Evolutionary conservation across 1,140 invertebrate species (phyloP).

Genomic region (Latrodectus geometricus): DNA sequence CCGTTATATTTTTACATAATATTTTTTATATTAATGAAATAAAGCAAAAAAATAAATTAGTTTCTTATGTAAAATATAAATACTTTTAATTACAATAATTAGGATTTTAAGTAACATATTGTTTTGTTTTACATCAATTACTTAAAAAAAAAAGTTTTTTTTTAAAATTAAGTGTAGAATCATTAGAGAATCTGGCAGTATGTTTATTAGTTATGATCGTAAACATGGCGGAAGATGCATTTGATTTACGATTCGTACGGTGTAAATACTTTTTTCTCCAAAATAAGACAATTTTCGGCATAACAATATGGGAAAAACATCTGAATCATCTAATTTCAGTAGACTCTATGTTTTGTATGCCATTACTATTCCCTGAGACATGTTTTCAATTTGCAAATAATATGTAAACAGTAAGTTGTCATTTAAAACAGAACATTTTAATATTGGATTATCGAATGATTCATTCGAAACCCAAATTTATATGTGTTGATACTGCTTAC

Average conservation of each 20-base stretch:
- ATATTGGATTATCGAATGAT: neutral
- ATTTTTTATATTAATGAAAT: too few species aligned
- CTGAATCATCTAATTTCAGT: neutral
- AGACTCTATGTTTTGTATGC: neutral
- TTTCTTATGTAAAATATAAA: too few species aligned
- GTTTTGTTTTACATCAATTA: too few species aligned
- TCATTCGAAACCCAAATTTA: neutral
- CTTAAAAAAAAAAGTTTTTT: neutral
- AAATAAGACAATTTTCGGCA: conserved; percentile 18
- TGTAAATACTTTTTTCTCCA: conserved; percentile 48
- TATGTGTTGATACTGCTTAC: too few species aligned
- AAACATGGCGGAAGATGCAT: conserved; percentile 61
- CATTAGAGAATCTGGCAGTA: conserved; percentile 28
- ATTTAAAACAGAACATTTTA: conserved; percentile 40
- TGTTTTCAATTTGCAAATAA: conserved; percentile 17
- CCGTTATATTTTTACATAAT: too few species aligned
- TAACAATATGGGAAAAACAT: neutral
- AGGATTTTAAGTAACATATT: too few species aligned
- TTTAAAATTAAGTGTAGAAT: neutral
- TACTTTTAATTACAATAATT: too few species aligned
- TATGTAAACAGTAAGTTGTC: conserved; percentile 62
- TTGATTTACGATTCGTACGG: conserved; percentile 30
- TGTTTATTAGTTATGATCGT: conserved; percentile 60
- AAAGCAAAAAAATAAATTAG: too few species aligned
- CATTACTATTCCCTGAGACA: conserved; percentile 1